Evolutionary conservation across 2,888 invertebrate species (phyloP).

Genomic region (Drosophila tripunctata): DNA sequence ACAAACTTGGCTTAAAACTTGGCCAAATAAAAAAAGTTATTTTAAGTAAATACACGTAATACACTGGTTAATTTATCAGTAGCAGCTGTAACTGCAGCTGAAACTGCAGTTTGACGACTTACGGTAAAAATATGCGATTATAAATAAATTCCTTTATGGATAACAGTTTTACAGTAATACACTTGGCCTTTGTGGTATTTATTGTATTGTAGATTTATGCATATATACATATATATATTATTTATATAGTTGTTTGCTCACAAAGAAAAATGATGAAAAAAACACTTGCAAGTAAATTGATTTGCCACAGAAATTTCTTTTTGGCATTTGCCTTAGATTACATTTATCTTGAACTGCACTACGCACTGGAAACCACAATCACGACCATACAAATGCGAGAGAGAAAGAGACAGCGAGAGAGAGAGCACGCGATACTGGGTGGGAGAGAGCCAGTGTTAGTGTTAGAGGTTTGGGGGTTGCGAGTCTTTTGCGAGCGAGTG

Average conservation of each 20-base stretch:
- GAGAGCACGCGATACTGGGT: not conserved
- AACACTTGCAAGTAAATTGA: constrained; percentile 41
- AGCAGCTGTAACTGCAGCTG: constrained; percentile 9
- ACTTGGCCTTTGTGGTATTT: constrained; percentile 39
- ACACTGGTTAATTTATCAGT: not conserved
- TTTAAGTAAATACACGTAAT: not conserved
- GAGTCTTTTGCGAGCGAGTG: constrained; percentile 36
- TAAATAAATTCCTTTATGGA: constrained; percentile 21
- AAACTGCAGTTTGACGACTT: too few relatives aligned
- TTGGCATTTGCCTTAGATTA: constrained; percentile 38
- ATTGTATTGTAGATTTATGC: too few relatives aligned
- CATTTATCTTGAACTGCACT: constrained; percentile 46
- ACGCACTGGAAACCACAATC: constrained; percentile 44
- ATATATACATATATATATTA: too few relatives aligned
- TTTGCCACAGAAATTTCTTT: constrained; percentile 47
- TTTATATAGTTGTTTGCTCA: constrained; percentile 15
- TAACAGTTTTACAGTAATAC: constrained; percentile 34
- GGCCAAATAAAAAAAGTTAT: not conserved
- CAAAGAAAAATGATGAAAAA: constrained; percentile 1
- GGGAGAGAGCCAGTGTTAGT: constrained; percentile 4
- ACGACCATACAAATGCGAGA: constrained; percentile 21
- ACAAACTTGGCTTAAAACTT: constrained; percentile 26
- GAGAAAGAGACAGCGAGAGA: constrained; percentile 5
- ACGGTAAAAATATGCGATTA: constrained; percentile 14
- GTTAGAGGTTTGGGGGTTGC: constrained; percentile 11